Conservation (phyloP, 37 sponge, comb jelly and placozoan genomes). For the Geodia barretti region DNA sequence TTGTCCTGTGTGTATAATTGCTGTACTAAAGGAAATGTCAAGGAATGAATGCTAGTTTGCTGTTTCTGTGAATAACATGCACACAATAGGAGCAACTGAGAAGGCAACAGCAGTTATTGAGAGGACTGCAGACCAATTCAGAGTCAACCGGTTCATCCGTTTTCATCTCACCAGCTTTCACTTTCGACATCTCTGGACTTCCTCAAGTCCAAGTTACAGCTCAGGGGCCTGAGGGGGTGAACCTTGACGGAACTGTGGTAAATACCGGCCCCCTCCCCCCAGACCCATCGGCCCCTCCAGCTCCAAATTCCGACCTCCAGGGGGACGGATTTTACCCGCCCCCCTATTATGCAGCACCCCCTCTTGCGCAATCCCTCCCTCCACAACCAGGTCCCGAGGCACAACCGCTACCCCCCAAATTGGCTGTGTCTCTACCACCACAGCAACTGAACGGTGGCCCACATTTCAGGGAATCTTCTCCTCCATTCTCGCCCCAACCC, state of each 20-base stretch:
- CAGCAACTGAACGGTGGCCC: neutral
- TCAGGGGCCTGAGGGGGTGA: neutral
- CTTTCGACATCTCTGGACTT: neutral
- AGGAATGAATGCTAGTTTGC: neutral
- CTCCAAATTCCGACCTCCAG: neutral
- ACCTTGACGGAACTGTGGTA: neutral
- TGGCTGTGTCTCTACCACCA: neutral
- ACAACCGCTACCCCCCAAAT: neutral
- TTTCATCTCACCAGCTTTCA: conserved; percentile 32
- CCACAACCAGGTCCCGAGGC: neutral
- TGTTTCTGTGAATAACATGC: neutral
- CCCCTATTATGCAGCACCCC: neutral
- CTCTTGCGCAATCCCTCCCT: neutral
- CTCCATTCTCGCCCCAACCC: neutral
- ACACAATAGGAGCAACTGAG: neutral
- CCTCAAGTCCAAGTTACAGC: neutral
- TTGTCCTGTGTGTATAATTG: too few relatives aligned
- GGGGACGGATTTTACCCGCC: neutral
- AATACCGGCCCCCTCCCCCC: neutral
- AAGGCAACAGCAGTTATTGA: conserved; percentile 20
- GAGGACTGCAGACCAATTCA: conserved; percentile 15
- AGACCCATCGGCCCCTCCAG: neutral
- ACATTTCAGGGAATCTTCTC: neutral
- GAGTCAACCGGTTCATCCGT: conserved; percentile 15
- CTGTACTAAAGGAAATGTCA: neutral